Percentiles rank a stretch among this genome's conserved stretches.
phyloP scores from a whole-genome alignment of 2,113 vertebrate species.

The Cairina moschata region DNA sequence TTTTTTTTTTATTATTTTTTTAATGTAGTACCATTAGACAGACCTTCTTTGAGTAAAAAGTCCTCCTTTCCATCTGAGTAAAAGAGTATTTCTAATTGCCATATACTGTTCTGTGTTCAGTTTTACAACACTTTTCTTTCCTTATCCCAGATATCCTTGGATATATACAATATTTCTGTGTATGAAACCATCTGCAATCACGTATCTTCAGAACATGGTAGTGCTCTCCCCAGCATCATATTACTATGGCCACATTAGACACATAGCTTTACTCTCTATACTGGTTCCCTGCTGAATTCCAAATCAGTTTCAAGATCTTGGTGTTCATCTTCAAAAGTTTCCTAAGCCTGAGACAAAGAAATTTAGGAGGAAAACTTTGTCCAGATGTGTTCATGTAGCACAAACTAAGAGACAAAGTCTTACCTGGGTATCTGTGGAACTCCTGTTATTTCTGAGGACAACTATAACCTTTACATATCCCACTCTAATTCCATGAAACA shows the following conservation, averaged over 20 bases:
- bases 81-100: not conserved
- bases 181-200: not conserved
- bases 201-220: not conserved
- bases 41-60: not conserved
- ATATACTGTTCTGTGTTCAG: not conserved
- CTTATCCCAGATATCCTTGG: not conserved
- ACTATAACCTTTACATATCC: not conserved
- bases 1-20: not conserved
- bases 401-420: not conserved
- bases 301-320: not conserved
- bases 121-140: not conserved
- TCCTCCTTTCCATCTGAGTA: not conserved
- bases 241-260: fast-evolving
- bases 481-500: not conserved
- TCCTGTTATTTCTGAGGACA: not conserved
- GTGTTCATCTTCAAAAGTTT: not conserved
- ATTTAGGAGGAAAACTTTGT: not conserved
- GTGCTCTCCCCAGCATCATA: fast-evolving
- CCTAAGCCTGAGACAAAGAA: not conserved
- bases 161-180: not conserved
- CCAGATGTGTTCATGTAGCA: not conserved
- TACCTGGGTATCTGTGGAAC: not conserved
- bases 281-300: not conserved
- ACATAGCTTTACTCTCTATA: not conserved
- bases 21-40: not conserved